phyloP scores from a whole-genome alignment of 2,888 invertebrate genomes.

The Trichogramma dendrolimi region DNA sequence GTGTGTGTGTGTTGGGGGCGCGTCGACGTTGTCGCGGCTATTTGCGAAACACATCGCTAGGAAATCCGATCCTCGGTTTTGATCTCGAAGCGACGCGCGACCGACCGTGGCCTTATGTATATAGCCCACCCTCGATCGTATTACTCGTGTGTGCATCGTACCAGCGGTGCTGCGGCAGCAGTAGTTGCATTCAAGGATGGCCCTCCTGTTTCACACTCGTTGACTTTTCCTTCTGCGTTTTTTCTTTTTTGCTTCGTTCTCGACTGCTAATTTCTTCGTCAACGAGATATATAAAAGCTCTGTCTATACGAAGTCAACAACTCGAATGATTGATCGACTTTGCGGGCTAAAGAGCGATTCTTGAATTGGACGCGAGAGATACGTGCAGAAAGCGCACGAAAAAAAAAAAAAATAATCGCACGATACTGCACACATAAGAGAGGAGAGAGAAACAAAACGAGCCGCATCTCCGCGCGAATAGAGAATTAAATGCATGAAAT shows the following conservation, averaged over 20 bases:
- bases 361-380: not conserved
- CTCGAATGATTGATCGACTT: not conserved
- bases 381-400: not conserved
- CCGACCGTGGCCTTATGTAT: not conserved
- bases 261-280: conserved; percentile 17
- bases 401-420: not conserved
- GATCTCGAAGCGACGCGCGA: no score
- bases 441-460: conserved; percentile 19
- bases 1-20: no score
- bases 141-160: conserved; percentile 43
- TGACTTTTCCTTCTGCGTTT: conserved; percentile 29
- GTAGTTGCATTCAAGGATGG: conserved; percentile 23
- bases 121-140: conserved; percentile 51
- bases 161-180: conserved; percentile 32
- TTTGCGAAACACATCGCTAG: no score
- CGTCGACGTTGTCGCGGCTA: no score
- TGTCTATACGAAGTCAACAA: no score
- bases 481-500: conserved; percentile 15
- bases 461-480: conserved; percentile 19
- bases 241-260: conserved; percentile 34
- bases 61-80: no score
- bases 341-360: not conserved
- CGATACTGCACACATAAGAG: not conserved
- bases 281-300: no score
- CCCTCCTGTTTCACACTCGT: not conserved